A percentile compares a stretch with the other conserved stretches of the same genome.
Evolutionary conservation across 2,113 vertebrate species (phyloP).

Genomic region (Antechinus stuartii): DNA sequence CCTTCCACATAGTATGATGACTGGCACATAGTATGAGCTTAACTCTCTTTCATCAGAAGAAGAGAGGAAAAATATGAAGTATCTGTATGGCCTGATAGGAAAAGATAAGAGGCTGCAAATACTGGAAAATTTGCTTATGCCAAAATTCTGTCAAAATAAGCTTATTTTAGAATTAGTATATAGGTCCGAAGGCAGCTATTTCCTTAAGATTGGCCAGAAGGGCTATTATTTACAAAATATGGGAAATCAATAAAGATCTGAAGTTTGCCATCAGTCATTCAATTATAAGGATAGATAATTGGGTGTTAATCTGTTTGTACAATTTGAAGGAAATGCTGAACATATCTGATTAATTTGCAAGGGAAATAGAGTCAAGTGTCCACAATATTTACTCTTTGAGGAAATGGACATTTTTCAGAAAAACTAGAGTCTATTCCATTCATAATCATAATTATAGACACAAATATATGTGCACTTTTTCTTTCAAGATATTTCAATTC

Average conservation of each 20-base stretch:
- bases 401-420: neutral
- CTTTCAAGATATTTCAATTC: neutral
- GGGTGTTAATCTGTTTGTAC: constrained; percentile 56
- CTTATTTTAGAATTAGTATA: neutral
- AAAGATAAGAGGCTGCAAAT: neutral
- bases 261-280: constrained; percentile 21
- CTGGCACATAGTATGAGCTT: neutral
- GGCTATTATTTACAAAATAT: constrained; percentile 47
- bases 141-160: neutral
- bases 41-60: neutral
- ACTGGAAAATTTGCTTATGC: neutral
- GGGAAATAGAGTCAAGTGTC: constrained; percentile 45
- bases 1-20: neutral
- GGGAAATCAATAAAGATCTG: constrained; percentile 45
- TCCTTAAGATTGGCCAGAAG: constrained; percentile 16
- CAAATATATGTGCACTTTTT: neutral
- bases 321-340: constrained; percentile 51
- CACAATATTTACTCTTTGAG: constrained; percentile 39
- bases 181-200: neutral
- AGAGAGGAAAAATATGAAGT: neutral
- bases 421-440: neutral
- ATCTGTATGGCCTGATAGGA: neutral
- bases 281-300: constrained; percentile 61
- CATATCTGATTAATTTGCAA: constrained; percentile 35
- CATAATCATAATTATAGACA: neutral